Base-by-base conservation (phyloP, 1,140 invertebrate species). In the Drosophila yakuba region DNA sequence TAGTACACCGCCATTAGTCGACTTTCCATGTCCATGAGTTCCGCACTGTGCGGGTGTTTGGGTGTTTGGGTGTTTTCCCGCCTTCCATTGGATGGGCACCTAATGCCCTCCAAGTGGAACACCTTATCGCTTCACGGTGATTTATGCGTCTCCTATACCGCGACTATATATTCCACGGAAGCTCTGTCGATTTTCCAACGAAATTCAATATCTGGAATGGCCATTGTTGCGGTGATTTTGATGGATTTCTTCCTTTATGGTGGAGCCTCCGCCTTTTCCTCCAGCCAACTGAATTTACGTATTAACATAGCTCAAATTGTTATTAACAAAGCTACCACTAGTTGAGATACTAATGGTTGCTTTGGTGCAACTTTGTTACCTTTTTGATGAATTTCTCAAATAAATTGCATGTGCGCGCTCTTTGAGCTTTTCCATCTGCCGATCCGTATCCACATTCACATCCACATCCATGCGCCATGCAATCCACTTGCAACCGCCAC, bases 81-180 rank as follows among this genome's bases (percentile, higher is more conserved):
- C 69, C 57, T 54, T 51, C 50, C 69, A 63, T 66, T 66, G 72
- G 60, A 76, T 71, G 61, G 62, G 52, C 32, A 74, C 63, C 66
- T 61, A 64, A 74, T 74, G 79, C 45, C 50, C 57, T 45, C 57
- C 63, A 88, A 88, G 44, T 83, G 71, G 83, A 68, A 74, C 84
- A 83, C 67, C 84, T 88, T 88, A 88, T 88, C 84, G 56, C 51
- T 45, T 48, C 48, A 52, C 44, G 62, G 58, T 83, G 66, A 88
- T 89, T 89, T 88, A 88, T 88, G 83, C 60, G 83, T 73, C 83
- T 80, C 61, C 55, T 72, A 59, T 72, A 59, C 56, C 54, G 60
- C 61, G 57, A 54, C 45, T 43, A 45, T 50, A 64, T 41, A 41
- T 71, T 71, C 64, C 35, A 11, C 64, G 52, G 67, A 58, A 71